phyloP scores from a whole-genome alignment of 2,113 vertebrate genomes.

The Pelecanus crispus region DNA sequence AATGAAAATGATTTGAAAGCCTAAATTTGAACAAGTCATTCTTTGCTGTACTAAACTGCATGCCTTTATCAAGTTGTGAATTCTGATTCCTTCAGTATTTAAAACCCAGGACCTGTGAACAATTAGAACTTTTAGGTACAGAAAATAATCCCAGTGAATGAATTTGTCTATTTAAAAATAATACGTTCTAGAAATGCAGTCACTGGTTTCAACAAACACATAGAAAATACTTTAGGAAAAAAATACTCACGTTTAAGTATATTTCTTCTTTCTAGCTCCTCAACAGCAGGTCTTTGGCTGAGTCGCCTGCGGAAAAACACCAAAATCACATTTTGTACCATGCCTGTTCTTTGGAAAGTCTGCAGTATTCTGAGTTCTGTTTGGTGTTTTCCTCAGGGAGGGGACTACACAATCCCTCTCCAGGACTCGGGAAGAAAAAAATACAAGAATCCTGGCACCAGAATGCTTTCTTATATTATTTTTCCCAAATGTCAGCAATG shows the following conservation, averaged over 20 bases:
- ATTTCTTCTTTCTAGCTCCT: slow-evolving; percentile 96
- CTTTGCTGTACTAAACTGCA: neutral
- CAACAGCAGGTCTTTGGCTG: slow-evolving; percentile 95
- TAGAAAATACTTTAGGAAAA: neutral
- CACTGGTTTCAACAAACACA: neutral
- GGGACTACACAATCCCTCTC: neutral
- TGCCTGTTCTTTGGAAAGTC: slow-evolving; percentile 58
- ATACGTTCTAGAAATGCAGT: neutral
- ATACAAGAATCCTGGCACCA: neutral
- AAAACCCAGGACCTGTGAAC: neutral
- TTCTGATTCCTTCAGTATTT: neutral
- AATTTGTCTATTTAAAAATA: neutral
- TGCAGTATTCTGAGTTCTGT: neutral
- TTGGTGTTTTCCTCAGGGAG: neutral
- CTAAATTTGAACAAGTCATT: neutral
- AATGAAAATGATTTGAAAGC: neutral
- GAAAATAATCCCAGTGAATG: neutral
- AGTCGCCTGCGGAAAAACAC: slow-evolving; percentile 98
- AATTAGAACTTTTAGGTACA: neutral
- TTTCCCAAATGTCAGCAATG: neutral
- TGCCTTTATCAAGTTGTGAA: neutral
- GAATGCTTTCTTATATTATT: neutral
- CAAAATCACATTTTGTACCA: slow-evolving; percentile 97
- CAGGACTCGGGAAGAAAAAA: neutral
- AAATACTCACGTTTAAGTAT: slow-evolving; percentile 94